A percentile compares a stretch with the other conserved stretches of the same genome.
Evolutionary conservation across 2,888 invertebrate genomes (phyloP).

Genomic region (Amblyteles armatorius): DNA sequence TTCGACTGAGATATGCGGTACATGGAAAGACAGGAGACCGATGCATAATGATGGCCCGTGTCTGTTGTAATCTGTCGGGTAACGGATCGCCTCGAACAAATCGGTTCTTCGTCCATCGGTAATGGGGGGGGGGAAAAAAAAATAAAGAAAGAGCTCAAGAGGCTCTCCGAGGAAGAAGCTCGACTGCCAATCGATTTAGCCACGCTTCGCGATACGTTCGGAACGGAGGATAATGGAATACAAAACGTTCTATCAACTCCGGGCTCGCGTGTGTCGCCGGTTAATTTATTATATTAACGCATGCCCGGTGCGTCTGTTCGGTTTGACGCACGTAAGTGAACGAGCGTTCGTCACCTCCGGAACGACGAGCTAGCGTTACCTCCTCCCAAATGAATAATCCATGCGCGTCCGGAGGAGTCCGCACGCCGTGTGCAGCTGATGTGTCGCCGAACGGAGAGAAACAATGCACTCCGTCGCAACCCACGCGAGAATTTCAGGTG

Average conservation of each 20-base stretch:
- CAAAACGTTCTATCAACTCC: conserved; percentile 37
- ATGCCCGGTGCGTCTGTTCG: conserved; percentile 51
- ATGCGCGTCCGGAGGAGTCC: conserved; percentile 71
- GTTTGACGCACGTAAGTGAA: conserved; percentile 60
- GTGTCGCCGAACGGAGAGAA: conserved; percentile 53
- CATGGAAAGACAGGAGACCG: conserved; percentile 31
- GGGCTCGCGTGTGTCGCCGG: conserved; percentile 4
- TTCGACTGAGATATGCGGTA: conserved; percentile 24
- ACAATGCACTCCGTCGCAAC: conserved; percentile 72
- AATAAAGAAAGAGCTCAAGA: not conserved
- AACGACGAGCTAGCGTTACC: conserved; percentile 46
- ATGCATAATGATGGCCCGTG: conserved; percentile 45
- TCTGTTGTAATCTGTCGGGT: conserved; percentile 61
- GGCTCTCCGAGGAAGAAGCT: conserved; percentile 24
- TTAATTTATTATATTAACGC: conserved; percentile 57
- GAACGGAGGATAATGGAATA: conserved; percentile 26
- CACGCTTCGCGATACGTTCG: conserved; percentile 43
- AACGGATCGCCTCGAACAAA: conserved; percentile 62
- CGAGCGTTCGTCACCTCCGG: conserved; percentile 56
- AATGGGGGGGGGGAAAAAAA: not conserved
- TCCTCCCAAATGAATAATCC: conserved; percentile 79
- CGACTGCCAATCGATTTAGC: conserved; percentile 58
- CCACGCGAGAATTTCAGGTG: conserved; percentile 78
- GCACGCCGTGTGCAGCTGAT: conserved; percentile 50
- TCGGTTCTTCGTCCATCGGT: conserved; percentile 56